Evolutionary conservation across 2,113 vertebrate species (phyloP).

Genomic region (Tonatia bakeri): DNA sequence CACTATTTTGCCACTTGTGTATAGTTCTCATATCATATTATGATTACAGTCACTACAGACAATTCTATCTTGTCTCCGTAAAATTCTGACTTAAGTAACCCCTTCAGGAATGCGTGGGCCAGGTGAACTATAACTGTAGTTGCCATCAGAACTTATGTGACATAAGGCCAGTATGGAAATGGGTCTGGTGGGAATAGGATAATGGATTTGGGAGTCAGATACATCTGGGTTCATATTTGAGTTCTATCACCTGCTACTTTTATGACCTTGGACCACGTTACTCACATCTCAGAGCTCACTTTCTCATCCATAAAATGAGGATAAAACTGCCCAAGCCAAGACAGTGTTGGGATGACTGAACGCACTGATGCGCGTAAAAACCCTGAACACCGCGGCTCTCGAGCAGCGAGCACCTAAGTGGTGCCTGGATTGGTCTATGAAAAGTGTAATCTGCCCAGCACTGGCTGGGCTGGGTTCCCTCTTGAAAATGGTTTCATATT

Average conservation of each 20-base stretch:
- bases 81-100: not conserved
- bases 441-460: not conserved
- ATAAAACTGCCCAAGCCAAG: not conserved
- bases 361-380: not conserved
- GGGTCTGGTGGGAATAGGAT: not conserved
- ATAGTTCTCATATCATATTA: not conserved
- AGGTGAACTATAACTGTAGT: not conserved
- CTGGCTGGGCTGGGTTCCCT: not conserved
- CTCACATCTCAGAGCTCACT: not conserved
- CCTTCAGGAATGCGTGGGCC: not conserved
- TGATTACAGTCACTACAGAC: not conserved
- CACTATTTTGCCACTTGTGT: not conserved
- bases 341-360: not conserved
- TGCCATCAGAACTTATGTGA: not conserved
- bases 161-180: not conserved
- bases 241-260: not conserved
- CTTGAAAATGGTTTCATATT: not conserved
- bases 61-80: not conserved
- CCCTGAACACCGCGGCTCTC: not conserved
- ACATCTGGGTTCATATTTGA: not conserved
- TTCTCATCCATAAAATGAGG: not conserved
- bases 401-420: not conserved
- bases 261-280: not conserved
- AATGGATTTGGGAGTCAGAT: not conserved
- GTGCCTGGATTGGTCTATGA: rapidly evolving